These are phyloP conservation scores for Phrynosoma blainvillii DNA, from an alignment of 2,113 vertebrate genomes.

Conservation along the genomic window DNA sequence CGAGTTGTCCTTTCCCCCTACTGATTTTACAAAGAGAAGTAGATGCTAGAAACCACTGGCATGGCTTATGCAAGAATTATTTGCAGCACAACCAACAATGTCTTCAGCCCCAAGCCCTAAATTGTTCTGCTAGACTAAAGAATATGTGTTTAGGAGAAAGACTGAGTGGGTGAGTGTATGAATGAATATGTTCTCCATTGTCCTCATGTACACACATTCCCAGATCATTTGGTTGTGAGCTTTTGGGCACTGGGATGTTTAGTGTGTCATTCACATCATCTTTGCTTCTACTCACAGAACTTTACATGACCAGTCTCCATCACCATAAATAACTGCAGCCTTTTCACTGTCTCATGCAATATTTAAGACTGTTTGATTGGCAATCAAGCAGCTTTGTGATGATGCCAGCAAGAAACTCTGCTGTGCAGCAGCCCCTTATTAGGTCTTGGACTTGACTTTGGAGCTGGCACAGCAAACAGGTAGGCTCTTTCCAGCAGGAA, in stretches of 20 bases:
- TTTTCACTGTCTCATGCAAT: neutral
- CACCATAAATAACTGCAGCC: neutral
- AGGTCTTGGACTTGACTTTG: neutral
- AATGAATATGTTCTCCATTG: too few relatives aligned
- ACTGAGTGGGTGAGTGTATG: neutral
- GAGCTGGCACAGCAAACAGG: neutral
- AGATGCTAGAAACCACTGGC: constrained; percentile 34
- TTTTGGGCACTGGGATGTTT: neutral
- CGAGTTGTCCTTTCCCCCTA: neutral
- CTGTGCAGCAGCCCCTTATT: neutral
- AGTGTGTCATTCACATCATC: constrained; percentile 14
- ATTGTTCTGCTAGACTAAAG: neutral
- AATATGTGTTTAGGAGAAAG: neutral
- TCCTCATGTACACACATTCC: neutral
- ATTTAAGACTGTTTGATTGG: neutral
- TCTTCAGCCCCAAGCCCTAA: neutral
- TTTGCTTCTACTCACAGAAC: neutral
- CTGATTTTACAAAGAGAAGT: constrained; percentile 17
- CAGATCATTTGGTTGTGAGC: neutral
- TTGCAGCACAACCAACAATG: constrained; percentile 20
- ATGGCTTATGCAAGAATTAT: constrained; percentile 28
- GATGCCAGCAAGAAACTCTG: neutral
- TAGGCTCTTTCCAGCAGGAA: neutral
- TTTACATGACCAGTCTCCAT: neutral
- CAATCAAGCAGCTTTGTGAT: neutral